Conservation (phyloP, 2,888 invertebrate genomes). For the Melieria crassipennis region DNA sequence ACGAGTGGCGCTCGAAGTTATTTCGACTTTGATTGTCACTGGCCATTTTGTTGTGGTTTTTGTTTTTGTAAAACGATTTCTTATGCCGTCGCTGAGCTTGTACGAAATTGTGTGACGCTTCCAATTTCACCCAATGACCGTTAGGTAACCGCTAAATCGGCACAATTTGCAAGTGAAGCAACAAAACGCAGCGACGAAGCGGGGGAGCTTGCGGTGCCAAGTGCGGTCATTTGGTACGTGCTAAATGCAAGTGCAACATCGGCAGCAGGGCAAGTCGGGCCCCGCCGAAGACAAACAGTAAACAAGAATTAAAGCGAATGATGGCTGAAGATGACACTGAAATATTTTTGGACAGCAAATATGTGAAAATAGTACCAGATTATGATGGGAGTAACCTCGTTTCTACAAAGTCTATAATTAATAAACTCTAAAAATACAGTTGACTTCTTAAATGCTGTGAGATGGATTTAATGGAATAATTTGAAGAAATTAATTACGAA, state of each 20-base stretch:
- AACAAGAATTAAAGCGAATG: no score
- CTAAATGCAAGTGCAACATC: background rate
- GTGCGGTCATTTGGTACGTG: background rate
- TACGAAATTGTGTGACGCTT: background rate
- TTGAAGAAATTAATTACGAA: no score
- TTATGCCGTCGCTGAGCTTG: background rate
- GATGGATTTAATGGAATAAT: no score
- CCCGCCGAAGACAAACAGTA: background rate
- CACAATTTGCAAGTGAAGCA: slow-evolving; percentile 1
- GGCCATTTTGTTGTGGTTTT: background rate
- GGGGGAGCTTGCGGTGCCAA: background rate
- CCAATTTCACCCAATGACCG: slow-evolving; percentile 39
- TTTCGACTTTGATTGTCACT: background rate
- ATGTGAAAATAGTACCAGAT: no score
- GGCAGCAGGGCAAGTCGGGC: background rate
- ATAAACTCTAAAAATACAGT: no score
- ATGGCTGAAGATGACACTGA: no score
- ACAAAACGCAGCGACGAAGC: background rate
- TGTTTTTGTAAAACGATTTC: background rate
- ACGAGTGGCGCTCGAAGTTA: no score
- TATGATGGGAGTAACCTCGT: no score
- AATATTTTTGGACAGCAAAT: no score
- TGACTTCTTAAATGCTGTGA: no score
- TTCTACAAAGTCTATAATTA: no score
- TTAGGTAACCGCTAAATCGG: slow-evolving; percentile 37